These are phyloP conservation scores for Caiman crocodilus DNA, from an alignment of 2,797 vertebrate genomes.

Conservation along the genomic window DNA sequence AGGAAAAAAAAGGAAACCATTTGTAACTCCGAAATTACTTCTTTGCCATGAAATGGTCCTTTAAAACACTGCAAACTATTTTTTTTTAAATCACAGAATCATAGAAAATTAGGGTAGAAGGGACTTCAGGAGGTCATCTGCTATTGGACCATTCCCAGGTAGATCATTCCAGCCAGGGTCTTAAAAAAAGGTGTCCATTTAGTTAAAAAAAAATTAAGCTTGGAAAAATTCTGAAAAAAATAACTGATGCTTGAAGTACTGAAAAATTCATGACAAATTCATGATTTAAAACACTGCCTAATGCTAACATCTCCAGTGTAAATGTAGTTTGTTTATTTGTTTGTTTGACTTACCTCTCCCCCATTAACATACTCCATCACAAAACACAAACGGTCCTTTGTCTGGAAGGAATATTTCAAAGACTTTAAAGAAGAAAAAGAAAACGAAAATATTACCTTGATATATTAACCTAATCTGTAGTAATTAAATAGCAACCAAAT, in stretches of 20 bases:
- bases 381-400: constrained; percentile 98
- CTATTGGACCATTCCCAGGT: too few species aligned
- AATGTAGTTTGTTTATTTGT: background rate
- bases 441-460: constrained; percentile 63
- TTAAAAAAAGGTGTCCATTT: rapidly evolving
- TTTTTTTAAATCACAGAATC: background rate
- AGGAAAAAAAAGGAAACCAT: background rate
- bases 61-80: background rate
- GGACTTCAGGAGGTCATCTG: too few species aligned
- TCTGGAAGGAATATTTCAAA: constrained; percentile 99
- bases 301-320: background rate
- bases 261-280: background rate
- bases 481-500: constrained; percentile 40
- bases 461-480: constrained; percentile 33
- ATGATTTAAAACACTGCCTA: background rate
- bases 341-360: constrained; percentile 90
- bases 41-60: background rate
- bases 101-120: too few species aligned
- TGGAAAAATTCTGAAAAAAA: background rate
- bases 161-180: too few species aligned
- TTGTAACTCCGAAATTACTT: background rate
- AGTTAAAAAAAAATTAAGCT: background rate
- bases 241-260: background rate
- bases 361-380: constrained; percentile 99
- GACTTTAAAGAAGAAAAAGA: constrained; percentile 90